A percentile compares a stretch with the other conserved stretches of the same genome.
Conservation (phyloP, 1,140 invertebrate genomes). For the Lamellibrachia luymesi region DNA sequence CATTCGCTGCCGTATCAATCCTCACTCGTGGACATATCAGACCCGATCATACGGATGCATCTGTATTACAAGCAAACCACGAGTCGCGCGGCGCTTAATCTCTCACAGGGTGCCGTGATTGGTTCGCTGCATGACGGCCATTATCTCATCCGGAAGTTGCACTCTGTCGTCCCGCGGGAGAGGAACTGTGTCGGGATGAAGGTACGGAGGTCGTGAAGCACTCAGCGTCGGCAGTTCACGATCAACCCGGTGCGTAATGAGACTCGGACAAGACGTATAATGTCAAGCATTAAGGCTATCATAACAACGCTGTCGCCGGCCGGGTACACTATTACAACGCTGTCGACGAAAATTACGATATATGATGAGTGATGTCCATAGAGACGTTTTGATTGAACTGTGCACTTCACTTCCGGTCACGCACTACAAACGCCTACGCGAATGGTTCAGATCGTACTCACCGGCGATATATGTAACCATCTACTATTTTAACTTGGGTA, state of each 20-base stretch:
- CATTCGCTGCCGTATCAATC: background rate
- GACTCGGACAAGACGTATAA: background rate
- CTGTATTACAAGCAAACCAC: background rate
- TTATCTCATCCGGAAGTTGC: background rate
- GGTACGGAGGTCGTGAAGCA: background rate
- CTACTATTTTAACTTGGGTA: background rate
- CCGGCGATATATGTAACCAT: background rate
- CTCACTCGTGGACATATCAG: background rate
- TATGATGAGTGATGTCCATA: background rate
- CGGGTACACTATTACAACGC: background rate
- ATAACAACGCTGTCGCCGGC: background rate
- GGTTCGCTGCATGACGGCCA: background rate
- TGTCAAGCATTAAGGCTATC: background rate
- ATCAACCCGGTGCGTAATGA: background rate
- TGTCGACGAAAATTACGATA: background rate
- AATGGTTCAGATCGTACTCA: background rate
- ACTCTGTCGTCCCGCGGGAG: background rate
- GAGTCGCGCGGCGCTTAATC: background rate
- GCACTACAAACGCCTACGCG: background rate
- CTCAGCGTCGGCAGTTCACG: background rate
- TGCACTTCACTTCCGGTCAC: background rate
- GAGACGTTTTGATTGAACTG: background rate
- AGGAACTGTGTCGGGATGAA: background rate
- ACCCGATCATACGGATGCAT: background rate
- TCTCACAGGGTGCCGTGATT: background rate